Evolutionary conservation across 2,113 vertebrate species (phyloP), one percentile per base, ranked within the genome.

Genomic region (Phyllostomus hastatus): DNA sequence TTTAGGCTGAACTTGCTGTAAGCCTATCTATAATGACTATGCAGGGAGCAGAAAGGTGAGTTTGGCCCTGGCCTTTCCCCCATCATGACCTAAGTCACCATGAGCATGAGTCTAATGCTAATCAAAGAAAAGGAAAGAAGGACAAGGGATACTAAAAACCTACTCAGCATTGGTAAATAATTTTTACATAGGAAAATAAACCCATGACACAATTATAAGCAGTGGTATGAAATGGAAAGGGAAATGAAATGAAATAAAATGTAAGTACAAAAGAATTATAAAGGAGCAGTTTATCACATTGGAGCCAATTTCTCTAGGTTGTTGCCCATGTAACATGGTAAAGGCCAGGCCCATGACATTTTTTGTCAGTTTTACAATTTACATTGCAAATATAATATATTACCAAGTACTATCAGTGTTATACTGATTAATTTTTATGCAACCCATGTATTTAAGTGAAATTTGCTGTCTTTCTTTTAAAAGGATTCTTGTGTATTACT

Each of bases 1-100:
- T 92, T 0, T 0, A 59, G 94, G 54, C 38, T 97, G 75, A 98
- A 94, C 50, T 88, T 80, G 41, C 86, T 98, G 87, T 88, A 95
- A 97, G 31, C 11, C 89, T 87, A 2, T 4, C 26, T n/a, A 33
- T 61, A 96, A 97, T 88, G 66, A 70, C 95, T 85, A 69, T 95
- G 78, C 67, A 86, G 35, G 35, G 78, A 24, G 35, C 6, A 17
- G 43, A 97, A 79, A 95, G 95, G 94, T 20, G n/a, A 95, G 41
- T n/a, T 72, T 90, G 80, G 54, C 67, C 90, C 0, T 48, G 84
- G 67, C 2, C 17, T 97, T 97, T 84, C 70, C 50, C 19, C 26
- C 54, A 0, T 86, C 46, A n/a, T 94, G 48, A 86, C 88, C 81
- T 61, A 57, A 57, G 67, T 31, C n/a, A n/a, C n/a, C n/a, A n/a